Evolutionary conservation across 1,140 invertebrate genomes (phyloP), one percentile per base, ranked within the genome.

Genomic region (Caenorhabditis brenneri): DNA sequence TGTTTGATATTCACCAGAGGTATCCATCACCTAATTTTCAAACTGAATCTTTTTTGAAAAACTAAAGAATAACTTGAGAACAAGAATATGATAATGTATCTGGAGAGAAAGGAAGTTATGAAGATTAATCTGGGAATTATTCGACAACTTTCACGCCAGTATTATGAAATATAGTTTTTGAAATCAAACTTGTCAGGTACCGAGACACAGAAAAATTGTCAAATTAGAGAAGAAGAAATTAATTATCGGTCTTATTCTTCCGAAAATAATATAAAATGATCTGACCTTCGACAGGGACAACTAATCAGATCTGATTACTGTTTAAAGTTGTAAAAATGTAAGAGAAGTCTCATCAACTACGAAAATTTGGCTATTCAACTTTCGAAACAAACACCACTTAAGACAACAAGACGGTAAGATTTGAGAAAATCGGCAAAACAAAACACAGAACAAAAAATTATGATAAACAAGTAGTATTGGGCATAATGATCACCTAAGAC

Each of bases 351-450:
- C 5, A 29, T 58, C n/a, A 46, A 42, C 22, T 9, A 36, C 58
- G 10, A 42, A 24, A 74, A 74, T 24, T 10, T 74, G 16, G 19
- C 36, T 51, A 51, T 51, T 51, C 48, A 51, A 51, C 48, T 19
- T 12, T 65, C 29, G 58, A 65, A 33, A 65, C 58, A 65, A 65
- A 65, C 58, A 65, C 24, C 58, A 65, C 53, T 55, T 55, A 29
- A n/a, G 53, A 65, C n/a, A n/a, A n/a, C n/a, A 36, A 39, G 12
- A 33, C 58, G 58, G 31, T 65, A n/a, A 9, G 58, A n/a, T 7
- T 0, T 24, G 19, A 65, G 22, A 36, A 16, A 65, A 16, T n/a
- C n/a, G 19, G 24, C 3, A 36, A n/a, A 33, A 65, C 29, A n/a
- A 65, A 7, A 9, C 19, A n/a, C n/a, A 42, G 53, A 27, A 3